phyloP scores from a whole-genome alignment of 2,888 invertebrate genomes.

The Clivina fossor region DNA sequence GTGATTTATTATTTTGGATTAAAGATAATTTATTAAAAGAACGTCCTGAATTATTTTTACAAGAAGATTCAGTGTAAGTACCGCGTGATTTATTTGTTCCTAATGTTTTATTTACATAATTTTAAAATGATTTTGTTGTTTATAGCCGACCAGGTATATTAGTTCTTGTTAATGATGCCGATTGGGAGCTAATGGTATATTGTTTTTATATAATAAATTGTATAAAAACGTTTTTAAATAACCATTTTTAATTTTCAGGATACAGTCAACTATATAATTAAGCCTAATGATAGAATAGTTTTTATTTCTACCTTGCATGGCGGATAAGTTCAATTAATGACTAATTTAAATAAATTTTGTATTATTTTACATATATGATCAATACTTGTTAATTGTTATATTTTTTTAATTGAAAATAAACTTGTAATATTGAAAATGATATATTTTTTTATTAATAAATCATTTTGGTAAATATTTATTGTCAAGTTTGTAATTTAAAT shows the following conservation, averaged over 20 bases:
- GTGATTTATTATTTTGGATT: slow-evolving; percentile 77
- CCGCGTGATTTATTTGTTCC: background rate
- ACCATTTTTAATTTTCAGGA: slow-evolving; percentile 55
- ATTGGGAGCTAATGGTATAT: slow-evolving; percentile 87
- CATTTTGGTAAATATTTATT: no score
- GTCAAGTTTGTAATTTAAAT: slow-evolving; percentile 24
- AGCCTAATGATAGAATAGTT: slow-evolving; percentile 69
- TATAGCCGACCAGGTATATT: slow-evolving; percentile 84
- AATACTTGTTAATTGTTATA: no score
- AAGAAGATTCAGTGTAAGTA: slow-evolving; percentile 53
- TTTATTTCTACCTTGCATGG: slow-evolving; percentile 86
- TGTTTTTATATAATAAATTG: background rate
- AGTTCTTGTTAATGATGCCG: slow-evolving; percentile 90
- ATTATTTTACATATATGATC: no score
- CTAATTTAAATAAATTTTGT: no score
- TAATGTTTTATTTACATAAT: slow-evolving; percentile 12
- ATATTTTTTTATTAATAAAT: no score
- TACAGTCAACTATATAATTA: slow-evolving; percentile 69
- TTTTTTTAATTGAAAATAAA: no score
- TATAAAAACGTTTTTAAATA: background rate
- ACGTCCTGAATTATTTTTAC: slow-evolving; percentile 71
- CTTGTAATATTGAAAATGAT: no score
- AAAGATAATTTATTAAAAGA: slow-evolving; percentile 81
- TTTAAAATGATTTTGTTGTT: slow-evolving; percentile 47
- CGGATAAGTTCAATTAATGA: no score